Percentiles rank a stretch among this genome's conserved stretches.
These are phyloP conservation scores for Aphelinus atriplicis DNA, from an alignment of 1,140 invertebrate species.

Conservation along the genomic window DNA sequence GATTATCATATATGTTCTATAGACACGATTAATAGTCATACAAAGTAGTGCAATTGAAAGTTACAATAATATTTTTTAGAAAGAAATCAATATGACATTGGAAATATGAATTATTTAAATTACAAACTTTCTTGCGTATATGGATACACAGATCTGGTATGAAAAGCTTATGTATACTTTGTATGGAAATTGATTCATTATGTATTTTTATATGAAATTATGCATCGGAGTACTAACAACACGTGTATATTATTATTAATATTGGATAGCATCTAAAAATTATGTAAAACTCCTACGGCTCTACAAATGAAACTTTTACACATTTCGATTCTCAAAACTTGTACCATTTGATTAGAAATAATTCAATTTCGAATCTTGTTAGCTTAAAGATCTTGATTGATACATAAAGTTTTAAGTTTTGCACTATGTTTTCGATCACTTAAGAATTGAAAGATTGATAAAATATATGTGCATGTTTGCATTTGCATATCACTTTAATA, in stretches of 20 bases:
- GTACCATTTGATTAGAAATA: constrained; percentile 17
- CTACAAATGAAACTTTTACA: constrained; percentile 21
- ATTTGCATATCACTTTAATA: constrained; percentile 34
- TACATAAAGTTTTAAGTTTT: background rate
- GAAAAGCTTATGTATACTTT: constrained; percentile 40
- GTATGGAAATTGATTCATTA: constrained; percentile 39
- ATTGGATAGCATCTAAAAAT: constrained; percentile 27
- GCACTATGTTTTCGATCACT: constrained; percentile 27
- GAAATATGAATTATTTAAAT: constrained; percentile 40
- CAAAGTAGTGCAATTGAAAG: constrained; percentile 33
- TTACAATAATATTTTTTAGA: constrained; percentile 33
- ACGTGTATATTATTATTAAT: constrained; percentile 36
- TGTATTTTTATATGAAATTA: constrained; percentile 40
- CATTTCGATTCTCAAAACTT: constrained; percentile 25
- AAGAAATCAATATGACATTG: constrained; percentile 30
- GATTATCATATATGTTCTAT: constrained; percentile 13
- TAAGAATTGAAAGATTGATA: constrained; percentile 15
- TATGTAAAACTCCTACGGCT: constrained; percentile 21
- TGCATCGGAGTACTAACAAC: constrained; percentile 39
- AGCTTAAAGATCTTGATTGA: constrained; percentile 27
- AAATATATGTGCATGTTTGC: constrained; percentile 30
- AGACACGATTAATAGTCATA: constrained; percentile 26
- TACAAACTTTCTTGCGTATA: constrained; percentile 33
- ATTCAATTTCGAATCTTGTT: constrained; percentile 13
- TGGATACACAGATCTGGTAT: constrained; percentile 34